Evolutionary conservation across 2,797 vertebrate genomes (phyloP).

Genomic region (Ciconia nigra): DNA sequence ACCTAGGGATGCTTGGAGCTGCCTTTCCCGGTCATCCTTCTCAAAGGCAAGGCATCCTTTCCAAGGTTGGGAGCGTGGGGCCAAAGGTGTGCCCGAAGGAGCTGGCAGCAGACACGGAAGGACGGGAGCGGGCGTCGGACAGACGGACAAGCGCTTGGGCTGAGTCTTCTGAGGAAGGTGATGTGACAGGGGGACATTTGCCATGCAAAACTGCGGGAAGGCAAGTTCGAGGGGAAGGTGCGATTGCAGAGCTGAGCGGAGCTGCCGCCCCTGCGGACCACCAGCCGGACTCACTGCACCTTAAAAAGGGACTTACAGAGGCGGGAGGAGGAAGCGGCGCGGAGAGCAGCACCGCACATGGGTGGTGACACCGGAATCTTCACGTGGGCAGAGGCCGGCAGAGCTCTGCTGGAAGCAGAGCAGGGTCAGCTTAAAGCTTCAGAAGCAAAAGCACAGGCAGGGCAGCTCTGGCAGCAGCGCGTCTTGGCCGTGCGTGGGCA

Average conservation of each 20-base stretch:
- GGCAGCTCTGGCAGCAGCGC: not conserved
- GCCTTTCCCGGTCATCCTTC: not conserved
- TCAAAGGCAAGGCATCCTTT: not conserved
- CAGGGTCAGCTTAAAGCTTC: not conserved
- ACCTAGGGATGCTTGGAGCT: not conserved
- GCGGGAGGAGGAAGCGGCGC: not conserved
- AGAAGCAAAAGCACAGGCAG: not conserved
- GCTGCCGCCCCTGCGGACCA: not conserved
- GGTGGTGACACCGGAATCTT: no score
- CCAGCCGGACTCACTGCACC: not conserved
- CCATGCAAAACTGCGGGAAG: not conserved
- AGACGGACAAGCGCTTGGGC: not conserved
- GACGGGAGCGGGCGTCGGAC: not conserved
- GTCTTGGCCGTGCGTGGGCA: not conserved
- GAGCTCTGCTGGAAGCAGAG: not conserved
- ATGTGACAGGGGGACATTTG: fast-evolving
- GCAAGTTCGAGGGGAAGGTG: not conserved
- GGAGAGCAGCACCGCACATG: fast-evolving
- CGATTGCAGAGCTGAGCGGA: fast-evolving
- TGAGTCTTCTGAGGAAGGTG: not conserved
- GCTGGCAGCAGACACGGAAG: not conserved
- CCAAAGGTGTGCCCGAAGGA: not conserved
- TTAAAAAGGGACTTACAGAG: no score
- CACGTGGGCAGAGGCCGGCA: fast-evolving
- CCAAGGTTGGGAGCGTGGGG: fast-evolving